Conservation (phyloP, 53 echinoderm and acorn worm genomes). For the Echinarachnius parma region DNA sequence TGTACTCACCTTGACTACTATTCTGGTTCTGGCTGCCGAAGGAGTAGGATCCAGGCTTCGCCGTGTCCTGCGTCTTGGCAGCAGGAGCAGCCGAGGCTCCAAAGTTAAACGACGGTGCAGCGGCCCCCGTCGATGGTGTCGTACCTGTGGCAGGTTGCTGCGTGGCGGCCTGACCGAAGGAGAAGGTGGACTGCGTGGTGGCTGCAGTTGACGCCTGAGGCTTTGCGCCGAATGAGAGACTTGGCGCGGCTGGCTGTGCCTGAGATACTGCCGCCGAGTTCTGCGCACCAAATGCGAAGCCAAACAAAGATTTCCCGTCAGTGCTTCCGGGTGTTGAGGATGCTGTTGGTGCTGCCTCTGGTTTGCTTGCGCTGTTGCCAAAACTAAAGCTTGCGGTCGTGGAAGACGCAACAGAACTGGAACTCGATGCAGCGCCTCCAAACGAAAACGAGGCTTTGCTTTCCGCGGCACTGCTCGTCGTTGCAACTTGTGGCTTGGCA, state of each 20-base stretch:
- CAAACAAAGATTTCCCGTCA: slow-evolving; percentile 24
- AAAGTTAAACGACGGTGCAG: slow-evolving; percentile 40
- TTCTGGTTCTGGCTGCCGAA: slow-evolving; percentile 42
- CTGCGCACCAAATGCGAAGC: slow-evolving; percentile 7
- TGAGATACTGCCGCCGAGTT: not conserved
- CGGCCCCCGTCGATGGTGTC: not conserved
- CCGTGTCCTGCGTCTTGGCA: slow-evolving; percentile 1
- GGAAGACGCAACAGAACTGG: slow-evolving; percentile 4
- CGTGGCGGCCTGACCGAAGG: slow-evolving; percentile 16
- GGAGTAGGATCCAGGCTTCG: not conserved
- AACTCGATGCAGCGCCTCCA: slow-evolving; percentile 41
- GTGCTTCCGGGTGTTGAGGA: not conserved
- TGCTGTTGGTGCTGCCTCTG: not conserved
- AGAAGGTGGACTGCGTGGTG: slow-evolving; percentile 10
- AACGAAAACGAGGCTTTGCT: slow-evolving; percentile 48
- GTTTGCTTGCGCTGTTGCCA: not conserved
- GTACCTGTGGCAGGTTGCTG: slow-evolving; percentile 7
- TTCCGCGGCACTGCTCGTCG: slow-evolving; percentile 16
- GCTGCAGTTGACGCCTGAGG: slow-evolving; percentile 32
- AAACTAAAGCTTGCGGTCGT: slow-evolving; percentile 31
- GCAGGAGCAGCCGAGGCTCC: slow-evolving; percentile 26
- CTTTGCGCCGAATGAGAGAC: slow-evolving; percentile 8
- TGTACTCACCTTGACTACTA: slow-evolving; percentile 43
- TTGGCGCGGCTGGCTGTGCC: not conserved
- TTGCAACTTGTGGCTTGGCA: not conserved